Base-by-base conservation (phyloP, 2,888 invertebrate species). In the Eupsilia transversa region DNA sequence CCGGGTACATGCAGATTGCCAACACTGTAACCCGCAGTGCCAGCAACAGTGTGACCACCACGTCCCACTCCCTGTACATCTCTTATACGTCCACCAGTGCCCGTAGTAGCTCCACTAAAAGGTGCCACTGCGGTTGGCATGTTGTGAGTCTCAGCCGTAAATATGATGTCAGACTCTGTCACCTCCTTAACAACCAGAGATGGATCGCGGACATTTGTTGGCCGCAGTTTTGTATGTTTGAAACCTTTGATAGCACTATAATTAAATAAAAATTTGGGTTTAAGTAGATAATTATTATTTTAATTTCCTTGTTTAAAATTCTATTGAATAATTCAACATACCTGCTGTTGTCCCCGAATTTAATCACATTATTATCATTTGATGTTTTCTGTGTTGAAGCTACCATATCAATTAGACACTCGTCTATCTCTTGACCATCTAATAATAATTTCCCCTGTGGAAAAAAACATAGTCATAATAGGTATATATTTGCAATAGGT, bases 131-230 rank as follows among this genome's bases (percentile, higher is more conserved):
- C 99, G 0, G 99, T 99, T 1, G 99, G 99, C 97, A 99, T 99
- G 93, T 99, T 99, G 94, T 99, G 99, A 0, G 99, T 99, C 96
- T 99, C 99, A 0, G 99, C 99, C 0, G 99, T 99, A 92, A 99
- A 99, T 89, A 99, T 99, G 56, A 99, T 97, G 94, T 99, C 99
- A 0, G 98, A 98, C 27, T 97, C 97, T 0, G 97, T 96, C 20
- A 94, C 91, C 61, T 97, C 94, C 72, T 97, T 92, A 71, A 98
- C 97, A 3, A 98, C 96, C 80, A 96, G 94, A 2, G 97, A 97
- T 0, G 99, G 97, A 0, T 90, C 94, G 59, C 93, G 91, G 5
- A 96, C 94, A 77, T 97, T 95, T 2, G 91, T 93, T 0, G 99
- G 98, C 30, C 97, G 95, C 41, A 99, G 93, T 80, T 97, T 97